phyloP scores from a whole-genome alignment of 1,140 invertebrate species.

The Hylyphantes graminicola region DNA sequence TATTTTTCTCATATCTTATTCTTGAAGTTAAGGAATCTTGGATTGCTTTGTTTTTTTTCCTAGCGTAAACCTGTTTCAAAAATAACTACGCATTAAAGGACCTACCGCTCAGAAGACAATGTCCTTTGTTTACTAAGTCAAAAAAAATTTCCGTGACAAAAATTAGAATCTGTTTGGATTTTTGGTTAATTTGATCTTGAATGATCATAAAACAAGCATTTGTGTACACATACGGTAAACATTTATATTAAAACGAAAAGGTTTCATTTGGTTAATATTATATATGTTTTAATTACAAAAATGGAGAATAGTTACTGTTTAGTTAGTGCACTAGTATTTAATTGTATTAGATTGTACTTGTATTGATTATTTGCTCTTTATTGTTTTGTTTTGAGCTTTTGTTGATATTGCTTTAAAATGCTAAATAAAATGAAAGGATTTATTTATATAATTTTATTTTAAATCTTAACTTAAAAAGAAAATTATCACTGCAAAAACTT shows the following conservation, averaged over 20 bases:
- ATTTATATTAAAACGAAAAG: neutral
- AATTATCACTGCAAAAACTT: too few species aligned
- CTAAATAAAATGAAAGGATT: neutral
- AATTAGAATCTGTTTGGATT: neutral
- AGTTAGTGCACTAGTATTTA: neutral
- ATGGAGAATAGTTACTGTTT: neutral
- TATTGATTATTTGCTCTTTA: too few species aligned
- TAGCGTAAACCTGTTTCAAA: neutral
- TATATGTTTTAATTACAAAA: neutral
- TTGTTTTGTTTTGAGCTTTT: too few species aligned
- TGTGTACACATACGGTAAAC: constrained; percentile 5
- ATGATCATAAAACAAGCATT: neutral
- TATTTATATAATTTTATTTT: neutral
- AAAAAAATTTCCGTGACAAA: constrained; percentile 2
- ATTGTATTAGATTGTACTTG: too few species aligned
- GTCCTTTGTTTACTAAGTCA: constrained; percentile 35
- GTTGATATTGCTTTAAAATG: too few species aligned
- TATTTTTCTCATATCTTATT: neutral
- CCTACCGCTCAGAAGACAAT: constrained; percentile 11
- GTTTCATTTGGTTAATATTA: neutral
- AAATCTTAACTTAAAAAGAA: too few species aligned
- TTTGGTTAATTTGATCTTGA: neutral
- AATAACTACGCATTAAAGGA: constrained; percentile 44
- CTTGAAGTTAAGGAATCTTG: neutral
- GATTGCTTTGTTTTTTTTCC: neutral